These are phyloP conservation scores for Semotilus atromaculatus DNA, from an alignment of 2,797 vertebrate genomes.

Conservation along the genomic window DNA sequence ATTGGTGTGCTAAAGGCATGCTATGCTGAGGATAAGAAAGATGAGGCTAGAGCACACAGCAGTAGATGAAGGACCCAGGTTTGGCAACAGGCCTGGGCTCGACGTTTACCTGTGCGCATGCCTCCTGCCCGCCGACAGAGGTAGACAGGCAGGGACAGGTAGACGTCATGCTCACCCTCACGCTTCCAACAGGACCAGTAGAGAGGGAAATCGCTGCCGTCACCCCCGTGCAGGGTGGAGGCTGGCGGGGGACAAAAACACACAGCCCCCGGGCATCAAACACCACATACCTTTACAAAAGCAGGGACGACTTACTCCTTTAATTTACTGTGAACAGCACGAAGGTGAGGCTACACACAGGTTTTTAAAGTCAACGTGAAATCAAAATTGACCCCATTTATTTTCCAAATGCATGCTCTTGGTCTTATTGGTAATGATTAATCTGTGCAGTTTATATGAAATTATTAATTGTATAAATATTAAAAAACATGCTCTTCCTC, in stretches of 20 bases:
- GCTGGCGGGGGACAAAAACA: constrained; percentile 76
- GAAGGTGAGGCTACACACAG: too few species aligned
- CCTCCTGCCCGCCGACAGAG: constrained; percentile 83
- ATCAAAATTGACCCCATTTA: not conserved
- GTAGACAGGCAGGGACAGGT: constrained; percentile 85
- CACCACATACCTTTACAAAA: constrained; percentile 40
- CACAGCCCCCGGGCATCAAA: constrained; percentile 55
- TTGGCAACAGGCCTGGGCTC: constrained; percentile 55
- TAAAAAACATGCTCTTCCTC: not conserved
- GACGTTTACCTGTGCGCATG: constrained; percentile 83
- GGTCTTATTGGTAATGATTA: not conserved
- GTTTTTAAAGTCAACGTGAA: constrained; percentile 23
- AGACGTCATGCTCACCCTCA: constrained; percentile 85
- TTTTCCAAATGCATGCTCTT: not conserved
- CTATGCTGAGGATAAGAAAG: constrained; percentile 38
- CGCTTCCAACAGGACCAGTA: constrained; percentile 88
- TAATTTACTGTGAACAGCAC: constrained; percentile 12
- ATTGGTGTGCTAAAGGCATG: constrained; percentile 50
- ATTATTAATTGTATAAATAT: too few species aligned
- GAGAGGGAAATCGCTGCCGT: constrained; percentile 81
- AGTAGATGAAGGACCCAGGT: constrained; percentile 57
- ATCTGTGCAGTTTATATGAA: too few species aligned
- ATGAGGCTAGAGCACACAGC: constrained; percentile 44
- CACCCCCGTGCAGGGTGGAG: constrained; percentile 81
- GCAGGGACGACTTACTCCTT: not conserved